These are phyloP conservation scores for Steinernema scapterisci DNA, from an alignment of 2,888 invertebrate species.

Conservation along the genomic window DNA sequence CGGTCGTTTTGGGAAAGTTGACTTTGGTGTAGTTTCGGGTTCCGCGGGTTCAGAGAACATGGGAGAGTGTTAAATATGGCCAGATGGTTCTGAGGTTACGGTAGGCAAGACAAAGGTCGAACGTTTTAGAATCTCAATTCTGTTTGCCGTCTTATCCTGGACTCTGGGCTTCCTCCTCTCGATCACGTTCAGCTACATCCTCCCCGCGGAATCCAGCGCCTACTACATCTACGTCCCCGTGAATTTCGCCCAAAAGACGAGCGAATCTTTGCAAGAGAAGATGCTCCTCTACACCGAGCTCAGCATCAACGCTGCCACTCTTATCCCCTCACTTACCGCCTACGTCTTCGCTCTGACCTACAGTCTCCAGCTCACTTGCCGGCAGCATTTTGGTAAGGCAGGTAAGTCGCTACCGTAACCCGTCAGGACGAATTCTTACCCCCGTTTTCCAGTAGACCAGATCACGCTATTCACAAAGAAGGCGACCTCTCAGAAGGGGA, in stretches of 20 bases:
- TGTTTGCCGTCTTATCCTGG: not conserved
- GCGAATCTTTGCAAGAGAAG: not conserved
- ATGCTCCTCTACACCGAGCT: not conserved
- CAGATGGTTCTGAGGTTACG: no score
- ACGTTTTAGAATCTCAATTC: not conserved
- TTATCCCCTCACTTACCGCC: not conserved
- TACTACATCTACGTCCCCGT: slow-evolving; percentile 30
- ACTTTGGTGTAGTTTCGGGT: not conserved
- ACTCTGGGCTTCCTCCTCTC: not conserved
- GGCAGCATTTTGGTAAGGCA: slow-evolving; percentile 19
- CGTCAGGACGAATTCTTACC: not conserved
- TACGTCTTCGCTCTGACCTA: not conserved
- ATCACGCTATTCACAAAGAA: slow-evolving; percentile 8
- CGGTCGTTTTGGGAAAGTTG: no score
- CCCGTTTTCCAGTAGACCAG: not conserved
- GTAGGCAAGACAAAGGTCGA: no score
- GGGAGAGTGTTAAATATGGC: no score
- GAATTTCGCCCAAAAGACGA: not conserved
- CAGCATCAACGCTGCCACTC: slow-evolving; percentile 11
- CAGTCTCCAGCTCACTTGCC: slow-evolving; percentile 11
- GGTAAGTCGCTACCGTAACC: not conserved
- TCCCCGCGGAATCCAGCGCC: not conserved
- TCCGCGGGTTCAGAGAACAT: not conserved
- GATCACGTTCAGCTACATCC: slow-evolving; percentile 24
- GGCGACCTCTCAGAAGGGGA: not conserved